These are phyloP conservation scores for Plagodis dolabraria DNA, from an alignment of 2,888 invertebrate genomes.

Conservation along the genomic window DNA sequence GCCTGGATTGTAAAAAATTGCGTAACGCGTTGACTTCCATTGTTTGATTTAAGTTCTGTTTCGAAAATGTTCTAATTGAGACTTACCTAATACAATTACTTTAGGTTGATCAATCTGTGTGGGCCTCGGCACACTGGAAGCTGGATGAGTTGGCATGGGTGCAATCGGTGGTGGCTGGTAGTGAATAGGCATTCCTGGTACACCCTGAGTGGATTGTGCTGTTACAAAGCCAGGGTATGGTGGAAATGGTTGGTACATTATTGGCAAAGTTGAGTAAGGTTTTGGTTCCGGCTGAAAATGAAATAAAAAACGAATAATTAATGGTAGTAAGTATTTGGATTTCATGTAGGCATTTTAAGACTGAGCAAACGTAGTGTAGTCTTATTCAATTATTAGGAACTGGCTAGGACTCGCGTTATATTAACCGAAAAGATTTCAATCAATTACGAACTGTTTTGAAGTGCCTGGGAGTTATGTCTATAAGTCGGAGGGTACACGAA, in stretches of 20 bases:
- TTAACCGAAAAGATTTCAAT: no score
- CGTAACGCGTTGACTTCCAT: no score
- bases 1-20: no score
- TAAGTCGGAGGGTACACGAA: no score
- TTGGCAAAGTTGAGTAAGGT: conserved; percentile 71
- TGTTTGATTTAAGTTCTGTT: no score
- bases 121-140: conserved; percentile 55
- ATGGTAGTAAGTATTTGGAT: no score
- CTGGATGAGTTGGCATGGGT: conserved; percentile 60
- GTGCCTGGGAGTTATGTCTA: no score
- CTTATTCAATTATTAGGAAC: no score
- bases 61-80: not conserved
- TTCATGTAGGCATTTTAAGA: no score
- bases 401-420: no score
- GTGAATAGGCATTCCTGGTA: conserved; percentile 67
- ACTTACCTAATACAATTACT: conserved; percentile 84
- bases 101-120: conserved; percentile 78
- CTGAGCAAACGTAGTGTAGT: no score
- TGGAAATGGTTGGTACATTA: conserved; percentile 76
- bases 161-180: conserved; percentile 70
- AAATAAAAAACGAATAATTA: conserved; percentile 30
- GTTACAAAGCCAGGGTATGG: conserved; percentile 72
- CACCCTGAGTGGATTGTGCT: conserved; percentile 46
- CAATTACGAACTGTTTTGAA: no score
- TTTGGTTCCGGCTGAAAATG: conserved; percentile 78